These are phyloP conservation scores for Pseudoips prasinana DNA, from an alignment of 2,888 invertebrate genomes.

Conservation along the genomic window DNA sequence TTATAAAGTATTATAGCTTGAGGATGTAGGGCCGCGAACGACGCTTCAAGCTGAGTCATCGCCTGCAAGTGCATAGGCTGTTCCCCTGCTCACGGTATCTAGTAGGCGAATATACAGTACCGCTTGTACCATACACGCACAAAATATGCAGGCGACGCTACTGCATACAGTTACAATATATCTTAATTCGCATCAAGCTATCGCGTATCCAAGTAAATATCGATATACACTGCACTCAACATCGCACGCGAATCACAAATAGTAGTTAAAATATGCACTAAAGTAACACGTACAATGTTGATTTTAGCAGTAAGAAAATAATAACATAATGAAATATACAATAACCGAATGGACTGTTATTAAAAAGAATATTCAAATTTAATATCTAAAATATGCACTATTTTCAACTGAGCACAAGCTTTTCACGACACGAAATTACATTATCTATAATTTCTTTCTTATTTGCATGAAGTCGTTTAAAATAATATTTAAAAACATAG, in stretches of 20 bases:
- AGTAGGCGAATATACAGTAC: conserved; percentile 35
- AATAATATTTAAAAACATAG: too few species aligned
- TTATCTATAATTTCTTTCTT: too few species aligned
- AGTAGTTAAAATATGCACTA: conserved; percentile 8
- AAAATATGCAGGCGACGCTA: conserved; percentile 39
- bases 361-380: too few species aligned
- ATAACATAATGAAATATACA: too few species aligned
- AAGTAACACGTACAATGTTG: too few species aligned
- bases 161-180: conserved; percentile 32
- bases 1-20: conserved; percentile 47
- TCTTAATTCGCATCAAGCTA: conserved; percentile 38
- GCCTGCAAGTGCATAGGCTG: conserved; percentile 61
- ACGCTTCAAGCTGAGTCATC: conserved; percentile 62
- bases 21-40: conserved; percentile 53
- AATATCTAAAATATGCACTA: too few species aligned
- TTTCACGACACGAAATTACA: too few species aligned
- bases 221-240: conserved; percentile 30
- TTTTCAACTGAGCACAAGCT: too few species aligned
- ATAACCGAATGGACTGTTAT: too few species aligned
- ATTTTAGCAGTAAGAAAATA: too few species aligned
- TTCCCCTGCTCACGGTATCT: conserved; percentile 39
- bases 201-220: conserved; percentile 32
- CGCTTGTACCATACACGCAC: conserved; percentile 49
- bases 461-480: too few species aligned
- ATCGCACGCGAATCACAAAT: conserved; percentile 28